Evolutionary conservation across 2,113 vertebrate species (phyloP).

Genomic region (Cyprinodon brontotheroides): DNA sequence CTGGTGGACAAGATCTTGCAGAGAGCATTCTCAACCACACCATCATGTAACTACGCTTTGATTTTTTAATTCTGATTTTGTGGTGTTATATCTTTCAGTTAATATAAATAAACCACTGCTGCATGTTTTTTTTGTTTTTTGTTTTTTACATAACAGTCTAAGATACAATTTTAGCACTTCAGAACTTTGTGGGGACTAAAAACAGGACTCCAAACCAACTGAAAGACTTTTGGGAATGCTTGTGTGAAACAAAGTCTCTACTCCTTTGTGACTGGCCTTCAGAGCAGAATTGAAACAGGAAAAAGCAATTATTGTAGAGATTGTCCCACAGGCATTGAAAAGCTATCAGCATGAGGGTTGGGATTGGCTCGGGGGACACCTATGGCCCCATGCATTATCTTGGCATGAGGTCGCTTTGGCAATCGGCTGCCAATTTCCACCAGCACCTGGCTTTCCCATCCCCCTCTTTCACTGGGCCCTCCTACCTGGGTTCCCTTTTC

Average conservation of each 20-base stretch:
- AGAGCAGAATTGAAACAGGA: conserved; percentile 82
- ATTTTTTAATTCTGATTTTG: neutral
- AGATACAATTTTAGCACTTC: conserved; percentile 11
- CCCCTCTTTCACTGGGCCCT: conserved; percentile 82
- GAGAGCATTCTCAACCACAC: conserved; percentile 46
- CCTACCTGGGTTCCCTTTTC: conserved; percentile 85
- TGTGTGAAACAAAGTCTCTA: conserved; percentile 67
- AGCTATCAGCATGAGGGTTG: conserved; percentile 90
- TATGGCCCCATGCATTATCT: conserved; percentile 91
- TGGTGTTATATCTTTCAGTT: conserved; percentile 11
- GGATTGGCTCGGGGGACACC: conserved; percentile 93
- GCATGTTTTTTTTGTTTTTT: neutral
- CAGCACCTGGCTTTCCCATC: conserved; percentile 86
- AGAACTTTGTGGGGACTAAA: conserved; percentile 29
- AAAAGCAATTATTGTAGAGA: conserved; percentile 87
- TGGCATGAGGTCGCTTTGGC: conserved; percentile 87
- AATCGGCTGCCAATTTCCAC: conserved; percentile 88
- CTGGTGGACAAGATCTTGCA: conserved; percentile 54
- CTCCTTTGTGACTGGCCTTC: conserved; percentile 54
- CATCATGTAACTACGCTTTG: neutral
- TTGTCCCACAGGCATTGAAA: conserved; percentile 90
- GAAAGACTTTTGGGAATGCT: conserved; percentile 42
- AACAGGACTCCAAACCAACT: conserved; percentile 16
- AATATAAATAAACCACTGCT: conserved; percentile 1
- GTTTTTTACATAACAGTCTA: conserved; percentile 15